Percentiles rank a stretch among this genome's conserved stretches.
phyloP scores from a whole-genome alignment of 2,113 vertebrate species.

The Cisticola juncidis region DNA sequence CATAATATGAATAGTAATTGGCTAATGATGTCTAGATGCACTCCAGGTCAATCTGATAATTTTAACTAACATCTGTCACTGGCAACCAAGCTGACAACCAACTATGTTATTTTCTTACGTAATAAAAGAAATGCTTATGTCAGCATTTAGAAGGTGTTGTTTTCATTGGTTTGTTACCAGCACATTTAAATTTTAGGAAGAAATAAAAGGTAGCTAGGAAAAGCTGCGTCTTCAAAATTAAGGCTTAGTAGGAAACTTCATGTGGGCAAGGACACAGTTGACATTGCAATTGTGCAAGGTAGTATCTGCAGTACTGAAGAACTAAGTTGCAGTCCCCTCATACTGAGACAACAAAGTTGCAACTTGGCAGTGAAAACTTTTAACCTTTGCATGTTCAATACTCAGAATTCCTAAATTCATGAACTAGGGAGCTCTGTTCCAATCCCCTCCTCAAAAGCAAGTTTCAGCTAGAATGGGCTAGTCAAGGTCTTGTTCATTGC shows the following conservation, averaged over 20 bases:
- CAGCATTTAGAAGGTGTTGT: background rate
- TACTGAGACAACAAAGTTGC: background rate
- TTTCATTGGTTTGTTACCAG: background rate
- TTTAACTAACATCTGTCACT: background rate
- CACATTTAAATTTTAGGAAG: background rate
- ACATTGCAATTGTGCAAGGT: background rate
- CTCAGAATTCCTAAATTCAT: background rate
- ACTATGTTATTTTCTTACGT: background rate
- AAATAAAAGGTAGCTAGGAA: background rate
- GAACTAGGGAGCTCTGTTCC: background rate
- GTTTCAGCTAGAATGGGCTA: background rate
- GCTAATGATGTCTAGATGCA: background rate
- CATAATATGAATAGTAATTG: background rate
- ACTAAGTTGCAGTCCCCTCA: background rate
- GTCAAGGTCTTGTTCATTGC: background rate
- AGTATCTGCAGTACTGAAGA: background rate
- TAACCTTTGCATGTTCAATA: background rate
- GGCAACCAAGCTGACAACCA: background rate
- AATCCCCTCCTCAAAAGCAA: background rate
- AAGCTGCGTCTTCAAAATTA: background rate
- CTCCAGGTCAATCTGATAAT: slow-evolving; percentile 15
- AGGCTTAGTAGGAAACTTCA: background rate
- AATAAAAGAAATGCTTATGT: background rate
- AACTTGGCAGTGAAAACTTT: background rate
- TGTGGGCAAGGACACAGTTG: background rate